Evolutionary conservation across 2,797 vertebrate genomes (phyloP), one percentile per base, ranked within the genome.

Genomic region (Hypotaenidia okinawae): DNA sequence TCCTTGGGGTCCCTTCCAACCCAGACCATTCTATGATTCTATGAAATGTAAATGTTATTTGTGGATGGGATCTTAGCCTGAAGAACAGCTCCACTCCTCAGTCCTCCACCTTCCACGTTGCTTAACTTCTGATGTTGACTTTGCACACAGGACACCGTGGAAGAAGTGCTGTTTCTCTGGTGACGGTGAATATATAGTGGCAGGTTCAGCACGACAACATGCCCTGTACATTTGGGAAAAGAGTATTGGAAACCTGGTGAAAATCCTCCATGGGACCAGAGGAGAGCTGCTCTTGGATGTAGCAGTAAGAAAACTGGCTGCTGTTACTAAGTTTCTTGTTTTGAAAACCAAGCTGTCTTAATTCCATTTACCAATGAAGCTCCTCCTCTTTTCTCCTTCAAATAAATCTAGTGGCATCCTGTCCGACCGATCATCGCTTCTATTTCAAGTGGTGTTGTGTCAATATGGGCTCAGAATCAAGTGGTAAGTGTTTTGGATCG

Each of bases 391-490:
- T 47, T 81, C 43, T 76, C 67, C 90, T 90, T 89, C 21, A 5
- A 92, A 73, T 84, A 18, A 95, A 82, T 95, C 9, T 89, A 99
- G 99, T 99, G 99, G 99, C 99, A 99, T 96, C 99, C 99, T 52
- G 99, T 99, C 35, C 98, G 99, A 64, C 99, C 99, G 1, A 99
- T 99, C 94, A 99, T 99, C 33, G 99, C 99, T 61, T 99, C 99
- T 39, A 99, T 99, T 95, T 99, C 99, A 76, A 99, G 99, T 69
- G 99, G 99, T 13, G 99, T 99, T 6, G 99, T 99, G 19, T 99
- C 99, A 64, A 99, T 99, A 77, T 99, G 99, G 99, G 99, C 99
- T 85, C 99, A 99, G 97, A 99, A 99, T 97, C 99, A 99, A 99
- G 99, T 99, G 97, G 99, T 99, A 95, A 97, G 99, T 95, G 30